These are phyloP conservation scores for Cephalopterus ornatus DNA, from an alignment of 2,113 vertebrate species.

Conservation along the genomic window DNA sequence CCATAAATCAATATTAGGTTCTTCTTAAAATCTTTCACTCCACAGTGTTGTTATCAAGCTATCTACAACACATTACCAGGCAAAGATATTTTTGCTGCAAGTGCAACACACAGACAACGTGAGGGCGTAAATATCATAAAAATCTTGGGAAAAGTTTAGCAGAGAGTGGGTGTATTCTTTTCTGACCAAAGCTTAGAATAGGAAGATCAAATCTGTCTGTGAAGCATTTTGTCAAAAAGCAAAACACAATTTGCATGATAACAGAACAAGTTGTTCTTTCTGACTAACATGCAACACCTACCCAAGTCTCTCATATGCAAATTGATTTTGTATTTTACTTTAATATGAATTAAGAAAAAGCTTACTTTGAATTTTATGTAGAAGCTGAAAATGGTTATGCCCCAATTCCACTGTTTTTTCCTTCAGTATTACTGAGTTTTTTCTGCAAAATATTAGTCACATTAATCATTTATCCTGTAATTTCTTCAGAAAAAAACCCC, in stretches of 20 bases:
- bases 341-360: constrained; percentile 29
- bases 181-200: constrained; percentile 33
- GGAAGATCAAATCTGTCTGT: constrained; percentile 29
- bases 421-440: background rate
- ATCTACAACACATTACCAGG: background rate
- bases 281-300: constrained; percentile 38
- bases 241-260: constrained; percentile 55
- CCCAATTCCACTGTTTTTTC: background rate
- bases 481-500: background rate
- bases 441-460: background rate
- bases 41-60: background rate
- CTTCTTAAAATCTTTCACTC: background rate
- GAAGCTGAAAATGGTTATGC: background rate
- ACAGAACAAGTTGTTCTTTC: constrained; percentile 53
- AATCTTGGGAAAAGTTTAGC: background rate
- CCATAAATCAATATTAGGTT: background rate
- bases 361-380: constrained; percentile 19
- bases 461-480: background rate
- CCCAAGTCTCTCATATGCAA: constrained; percentile 35
- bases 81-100: background rate
- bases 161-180: constrained; percentile 18
- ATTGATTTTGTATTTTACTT: background rate
- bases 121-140: background rate
- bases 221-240: constrained; percentile 52
- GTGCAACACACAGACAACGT: background rate